These are phyloP conservation scores for Cynopterus brachyotis DNA, from an alignment of 2,113 vertebrate species.

Conservation along the genomic window DNA sequence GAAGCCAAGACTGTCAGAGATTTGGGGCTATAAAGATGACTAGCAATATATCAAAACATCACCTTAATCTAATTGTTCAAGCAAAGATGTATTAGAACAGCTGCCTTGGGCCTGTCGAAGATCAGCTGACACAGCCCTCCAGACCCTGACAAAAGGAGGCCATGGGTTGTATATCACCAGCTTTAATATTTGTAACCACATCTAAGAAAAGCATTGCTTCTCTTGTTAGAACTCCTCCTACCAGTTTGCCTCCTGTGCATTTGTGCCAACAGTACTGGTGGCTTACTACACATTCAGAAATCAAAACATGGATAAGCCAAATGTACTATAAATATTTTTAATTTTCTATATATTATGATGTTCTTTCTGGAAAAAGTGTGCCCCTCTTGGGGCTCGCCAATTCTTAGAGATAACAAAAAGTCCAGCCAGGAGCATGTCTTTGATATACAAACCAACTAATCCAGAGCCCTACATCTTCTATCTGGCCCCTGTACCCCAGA, in stretches of 20 bases:
- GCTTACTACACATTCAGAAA: neutral
- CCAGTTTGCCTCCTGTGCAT: neutral
- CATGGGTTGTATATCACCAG: constrained; percentile 17
- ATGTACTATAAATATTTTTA: neutral
- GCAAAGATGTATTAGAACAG: constrained; percentile 62
- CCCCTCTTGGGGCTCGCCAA: neutral
- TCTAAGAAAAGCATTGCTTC: neutral
- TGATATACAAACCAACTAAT: neutral
- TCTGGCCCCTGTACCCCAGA: neutral
- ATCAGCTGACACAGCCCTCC: constrained; percentile 29
- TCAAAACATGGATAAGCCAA: neutral
- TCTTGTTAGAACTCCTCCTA: neutral
- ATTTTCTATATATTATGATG: neutral
- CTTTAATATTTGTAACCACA: constrained; percentile 25
- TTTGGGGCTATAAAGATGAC: constrained; percentile 60
- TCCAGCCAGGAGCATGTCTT: neutral
- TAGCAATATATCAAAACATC: constrained; percentile 71
- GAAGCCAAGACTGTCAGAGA: constrained; percentile 57
- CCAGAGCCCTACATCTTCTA: neutral
- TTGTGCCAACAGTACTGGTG: neutral
- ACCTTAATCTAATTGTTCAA: constrained; percentile 68
- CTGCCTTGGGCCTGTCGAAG: constrained; percentile 32
- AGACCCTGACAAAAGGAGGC: constrained; percentile 50
- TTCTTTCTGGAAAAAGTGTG: neutral
- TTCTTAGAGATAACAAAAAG: neutral